Percentiles rank a stretch among this genome's conserved stretches.
Conservation (phyloP, 2,113 vertebrate genomes). For the Pelmatolapia mariae region DNA sequence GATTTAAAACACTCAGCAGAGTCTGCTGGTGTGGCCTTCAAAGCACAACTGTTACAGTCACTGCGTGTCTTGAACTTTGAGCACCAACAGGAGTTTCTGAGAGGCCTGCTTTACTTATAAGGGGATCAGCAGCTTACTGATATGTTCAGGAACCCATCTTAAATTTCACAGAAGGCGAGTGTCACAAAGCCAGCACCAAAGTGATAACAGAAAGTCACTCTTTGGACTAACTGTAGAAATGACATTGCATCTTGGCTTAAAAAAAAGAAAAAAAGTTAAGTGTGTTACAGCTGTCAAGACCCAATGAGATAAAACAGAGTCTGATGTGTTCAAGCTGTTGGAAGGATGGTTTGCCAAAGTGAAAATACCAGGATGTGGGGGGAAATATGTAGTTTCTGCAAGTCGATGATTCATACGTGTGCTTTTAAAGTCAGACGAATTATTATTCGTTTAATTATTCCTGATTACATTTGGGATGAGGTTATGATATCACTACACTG, state of each 20-base stretch:
- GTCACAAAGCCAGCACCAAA: neutral
- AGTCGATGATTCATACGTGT: neutral
- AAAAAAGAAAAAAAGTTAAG: neutral
- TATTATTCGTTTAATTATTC: neutral
- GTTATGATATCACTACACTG: neutral
- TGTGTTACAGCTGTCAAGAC: neutral
- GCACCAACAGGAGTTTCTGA: neutral
- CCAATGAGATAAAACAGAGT: neutral
- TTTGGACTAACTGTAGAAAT: neutral
- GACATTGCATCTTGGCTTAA: neutral
- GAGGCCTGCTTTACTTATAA: neutral
- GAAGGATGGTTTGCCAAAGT: neutral
- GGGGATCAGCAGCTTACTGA: neutral
- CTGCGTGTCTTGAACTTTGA: neutral
- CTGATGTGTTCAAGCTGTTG: neutral
- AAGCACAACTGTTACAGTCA: neutral
- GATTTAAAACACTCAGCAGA: neutral
- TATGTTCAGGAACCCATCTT: neutral
- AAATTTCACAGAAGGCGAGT: neutral
- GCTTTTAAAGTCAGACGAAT: neutral
- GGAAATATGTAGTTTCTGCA: neutral
- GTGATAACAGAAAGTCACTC: neutral
- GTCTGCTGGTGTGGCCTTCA: neutral
- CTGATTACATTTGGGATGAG: neutral
- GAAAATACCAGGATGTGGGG: neutral